Conservation (phyloP, 2,113 vertebrate genomes). For the Diadophis punctatus region DNA sequence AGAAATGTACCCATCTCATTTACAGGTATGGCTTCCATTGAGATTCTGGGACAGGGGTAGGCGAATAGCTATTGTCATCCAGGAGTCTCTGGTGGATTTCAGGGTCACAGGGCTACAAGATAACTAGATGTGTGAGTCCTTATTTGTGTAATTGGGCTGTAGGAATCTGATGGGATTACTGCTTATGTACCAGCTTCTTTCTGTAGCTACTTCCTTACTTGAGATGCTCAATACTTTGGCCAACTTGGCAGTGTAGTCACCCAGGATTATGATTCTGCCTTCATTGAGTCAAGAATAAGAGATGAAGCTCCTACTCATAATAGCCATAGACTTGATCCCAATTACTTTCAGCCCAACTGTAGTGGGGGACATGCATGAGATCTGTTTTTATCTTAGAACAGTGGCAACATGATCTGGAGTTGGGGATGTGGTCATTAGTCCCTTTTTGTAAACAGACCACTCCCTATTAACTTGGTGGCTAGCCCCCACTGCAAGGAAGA, state of each 20-base stretch:
- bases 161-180: not conserved
- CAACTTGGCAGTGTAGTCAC: not conserved
- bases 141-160: not conserved
- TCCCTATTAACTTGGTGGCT: not conserved
- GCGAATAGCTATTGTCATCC: not conserved
- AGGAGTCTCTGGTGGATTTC: not conserved
- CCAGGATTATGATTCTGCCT: not conserved
- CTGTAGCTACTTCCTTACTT: not conserved
- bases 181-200: not conserved
- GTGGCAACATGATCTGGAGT: not conserved
- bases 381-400: not conserved
- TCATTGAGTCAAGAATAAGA: not conserved
- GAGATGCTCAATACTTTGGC: not conserved
- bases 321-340: not conserved
- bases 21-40: not conserved
- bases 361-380: not conserved
- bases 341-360: not conserved
- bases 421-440: not conserved
- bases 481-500: not conserved
- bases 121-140: not conserved
- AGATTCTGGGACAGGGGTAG: not conserved
- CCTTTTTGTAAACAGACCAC: not conserved
- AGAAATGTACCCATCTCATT: not conserved
- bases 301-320: not conserved
- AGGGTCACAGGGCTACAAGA: not conserved